Conservation (phyloP, 2,888 invertebrate genomes). For the Crocallis elinguaria region DNA sequence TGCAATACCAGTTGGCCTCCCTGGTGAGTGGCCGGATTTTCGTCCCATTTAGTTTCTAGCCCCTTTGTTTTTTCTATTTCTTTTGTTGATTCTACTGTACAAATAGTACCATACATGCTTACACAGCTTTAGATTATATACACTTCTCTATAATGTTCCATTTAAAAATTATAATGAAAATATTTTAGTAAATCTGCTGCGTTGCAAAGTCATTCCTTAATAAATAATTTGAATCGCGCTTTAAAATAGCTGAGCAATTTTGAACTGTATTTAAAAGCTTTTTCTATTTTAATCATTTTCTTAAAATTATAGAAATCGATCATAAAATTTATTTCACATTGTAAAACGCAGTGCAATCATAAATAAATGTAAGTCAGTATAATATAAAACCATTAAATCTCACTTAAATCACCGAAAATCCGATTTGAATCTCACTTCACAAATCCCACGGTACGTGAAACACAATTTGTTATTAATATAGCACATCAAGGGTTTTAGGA, state of each 20-base stretch:
- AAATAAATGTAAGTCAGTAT: neutral
- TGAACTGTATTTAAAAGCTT: conserved; percentile 9
- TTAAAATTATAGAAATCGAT: conserved; percentile 1
- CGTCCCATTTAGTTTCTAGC: conserved; percentile 58
- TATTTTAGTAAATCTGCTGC: conserved; percentile 32
- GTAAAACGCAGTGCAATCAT: conserved; percentile 15
- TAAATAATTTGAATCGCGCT: conserved; percentile 23
- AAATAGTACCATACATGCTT: conserved; percentile 61
- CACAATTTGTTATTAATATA: conserved; percentile 13
- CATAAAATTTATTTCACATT: conserved; percentile 6
- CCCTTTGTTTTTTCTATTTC: conserved; percentile 45
- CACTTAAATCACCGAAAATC: neutral
- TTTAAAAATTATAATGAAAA: conserved; percentile 8
- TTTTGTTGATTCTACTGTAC: conserved; percentile 44
- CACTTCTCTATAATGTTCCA: conserved; percentile 23
- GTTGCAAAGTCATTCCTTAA: conserved; percentile 34
- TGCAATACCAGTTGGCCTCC: conserved; percentile 82
- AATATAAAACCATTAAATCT: neutral
- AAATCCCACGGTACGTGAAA: conserved; percentile 8
- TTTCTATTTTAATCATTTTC: conserved; percentile 4
- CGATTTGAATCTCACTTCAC: conserved; percentile 4
- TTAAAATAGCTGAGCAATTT: conserved; percentile 17
- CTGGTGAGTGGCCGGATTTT: conserved; percentile 78
- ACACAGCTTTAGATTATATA: conserved; percentile 62
- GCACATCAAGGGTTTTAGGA: conserved; percentile 14